A percentile compares a stretch with the other conserved stretches of the same genome.
Evolutionary conservation across 1,140 invertebrate species (phyloP).

Genomic region (Eumeta japonica): DNA sequence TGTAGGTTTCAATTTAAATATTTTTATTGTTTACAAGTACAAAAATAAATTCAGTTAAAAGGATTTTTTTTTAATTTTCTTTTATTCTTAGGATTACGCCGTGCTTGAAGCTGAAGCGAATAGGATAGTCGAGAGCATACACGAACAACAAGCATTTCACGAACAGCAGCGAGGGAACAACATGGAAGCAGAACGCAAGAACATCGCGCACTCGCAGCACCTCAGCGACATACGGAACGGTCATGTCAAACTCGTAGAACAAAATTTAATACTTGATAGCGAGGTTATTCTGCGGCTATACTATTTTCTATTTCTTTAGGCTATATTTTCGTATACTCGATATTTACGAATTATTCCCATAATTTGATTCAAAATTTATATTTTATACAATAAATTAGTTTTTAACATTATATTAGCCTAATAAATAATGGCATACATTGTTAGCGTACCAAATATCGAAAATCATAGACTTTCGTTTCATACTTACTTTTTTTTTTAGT

Average conservation of each 20-base stretch:
- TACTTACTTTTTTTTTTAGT: too few species aligned
- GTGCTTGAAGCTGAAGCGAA: conserved; percentile 33
- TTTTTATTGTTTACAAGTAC: not conserved
- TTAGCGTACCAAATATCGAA: not conserved
- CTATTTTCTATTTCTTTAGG: not conserved
- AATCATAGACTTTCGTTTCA: too few species aligned
- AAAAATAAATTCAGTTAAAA: too few species aligned
- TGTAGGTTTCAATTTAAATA: not conserved
- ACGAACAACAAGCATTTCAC: conserved; percentile 47
- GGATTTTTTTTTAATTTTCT: too few species aligned
- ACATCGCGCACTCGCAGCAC: conserved; percentile 19
- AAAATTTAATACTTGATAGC: conserved; percentile 30
- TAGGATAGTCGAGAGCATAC: conserved; percentile 32
- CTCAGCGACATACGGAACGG: conserved; percentile 24
- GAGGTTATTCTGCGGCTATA: conserved; percentile 23
- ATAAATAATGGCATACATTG: not conserved
- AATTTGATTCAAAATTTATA: too few species aligned
- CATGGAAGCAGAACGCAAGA: conserved; percentile 28
- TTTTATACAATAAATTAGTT: too few species aligned
- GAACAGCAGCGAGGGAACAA: conserved; percentile 45
- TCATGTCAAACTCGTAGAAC: conserved; percentile 17
- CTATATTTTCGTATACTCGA: not conserved
- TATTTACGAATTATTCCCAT: not conserved
- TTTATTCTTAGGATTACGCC: conserved; percentile 31
- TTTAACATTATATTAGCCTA: not conserved